Evolutionary conservation across 2,113 vertebrate species (phyloP).

Genomic region (Sylvilagus bachmani): DNA sequence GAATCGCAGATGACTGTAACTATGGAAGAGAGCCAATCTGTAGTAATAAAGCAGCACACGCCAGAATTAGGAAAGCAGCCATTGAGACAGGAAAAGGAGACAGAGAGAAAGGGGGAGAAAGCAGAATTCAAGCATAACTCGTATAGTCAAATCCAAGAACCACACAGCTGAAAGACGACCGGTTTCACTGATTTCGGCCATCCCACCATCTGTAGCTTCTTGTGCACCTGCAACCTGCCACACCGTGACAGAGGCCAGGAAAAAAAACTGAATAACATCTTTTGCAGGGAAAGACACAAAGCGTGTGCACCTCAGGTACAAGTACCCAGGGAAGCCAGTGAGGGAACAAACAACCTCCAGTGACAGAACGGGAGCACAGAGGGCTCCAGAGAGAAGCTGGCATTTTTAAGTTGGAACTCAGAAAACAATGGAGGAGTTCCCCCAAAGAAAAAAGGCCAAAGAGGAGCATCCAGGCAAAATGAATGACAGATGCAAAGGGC

Average conservation of each 20-base stretch:
- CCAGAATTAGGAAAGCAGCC: constrained; percentile 58
- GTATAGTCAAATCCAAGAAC: neutral
- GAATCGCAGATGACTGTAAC: constrained; percentile 69
- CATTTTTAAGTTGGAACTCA: neutral
- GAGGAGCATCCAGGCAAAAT: neutral
- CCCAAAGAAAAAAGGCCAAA: neutral
- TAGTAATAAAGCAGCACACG: constrained; percentile 59
- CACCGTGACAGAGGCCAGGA: neutral
- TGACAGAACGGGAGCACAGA: neutral
- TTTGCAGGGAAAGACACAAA: neutral
- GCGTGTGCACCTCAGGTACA: neutral
- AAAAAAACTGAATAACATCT: neutral
- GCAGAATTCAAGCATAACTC: no score
- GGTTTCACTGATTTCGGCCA: neutral
- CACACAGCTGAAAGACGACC: neutral
- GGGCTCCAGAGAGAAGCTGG: neutral
- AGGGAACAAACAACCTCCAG: neutral
- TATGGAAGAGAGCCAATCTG: constrained; percentile 75
- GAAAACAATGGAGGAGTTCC: neutral
- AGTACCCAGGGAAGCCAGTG: neutral
- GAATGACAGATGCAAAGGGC: neutral
- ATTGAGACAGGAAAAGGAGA: neutral
- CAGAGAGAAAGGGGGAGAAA: neutral
- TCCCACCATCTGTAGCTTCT: neutral
- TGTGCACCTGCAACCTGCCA: neutral